phyloP scores from a whole-genome alignment of 2,888 invertebrate genomes.

The Dugesia japonica region DNA sequence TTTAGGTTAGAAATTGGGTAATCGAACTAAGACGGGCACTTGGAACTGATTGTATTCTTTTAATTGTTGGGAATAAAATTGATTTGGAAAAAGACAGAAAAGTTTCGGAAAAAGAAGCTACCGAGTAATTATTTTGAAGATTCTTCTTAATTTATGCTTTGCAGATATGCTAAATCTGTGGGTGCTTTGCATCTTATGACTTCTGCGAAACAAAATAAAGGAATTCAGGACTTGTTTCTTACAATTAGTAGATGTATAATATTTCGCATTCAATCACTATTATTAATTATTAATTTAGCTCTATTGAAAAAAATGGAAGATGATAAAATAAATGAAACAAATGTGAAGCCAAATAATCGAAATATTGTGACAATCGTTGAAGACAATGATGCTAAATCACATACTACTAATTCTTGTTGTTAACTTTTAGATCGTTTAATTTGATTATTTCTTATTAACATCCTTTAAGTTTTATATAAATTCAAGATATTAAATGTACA shows the following conservation, averaged over 20 bases:
- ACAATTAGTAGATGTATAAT: conserved; percentile 57
- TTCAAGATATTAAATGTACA: too few species aligned
- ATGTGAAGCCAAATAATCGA: not conserved
- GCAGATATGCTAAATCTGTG: conserved; percentile 70
- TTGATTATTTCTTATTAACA: too few species aligned
- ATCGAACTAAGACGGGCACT: conserved; percentile 87
- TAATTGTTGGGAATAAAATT: conserved; percentile 87
- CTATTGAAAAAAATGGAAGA: not conserved
- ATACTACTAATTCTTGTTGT: not conserved
- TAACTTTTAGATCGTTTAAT: too few species aligned
- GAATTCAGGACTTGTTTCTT: conserved; percentile 74
- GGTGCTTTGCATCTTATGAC: conserved; percentile 79
- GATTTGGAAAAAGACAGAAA: conserved; percentile 29
- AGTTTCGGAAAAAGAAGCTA: conserved; percentile 27
- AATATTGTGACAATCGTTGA: not conserved
- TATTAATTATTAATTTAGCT: not conserved
- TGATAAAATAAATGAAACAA: not conserved
- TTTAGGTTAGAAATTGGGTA: conserved; percentile 85
- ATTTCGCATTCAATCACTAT: not conserved
- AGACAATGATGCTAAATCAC: not conserved
- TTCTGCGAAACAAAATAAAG: conserved; percentile 76
- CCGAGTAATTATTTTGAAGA: conserved; percentile 51
- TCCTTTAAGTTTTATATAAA: too few species aligned
- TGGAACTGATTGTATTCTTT: conserved; percentile 72
- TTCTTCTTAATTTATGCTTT: conserved; percentile 40